Base-by-base conservation (phyloP, 2,888 invertebrate genomes). In the Pollenia griseotomentosa region DNA sequence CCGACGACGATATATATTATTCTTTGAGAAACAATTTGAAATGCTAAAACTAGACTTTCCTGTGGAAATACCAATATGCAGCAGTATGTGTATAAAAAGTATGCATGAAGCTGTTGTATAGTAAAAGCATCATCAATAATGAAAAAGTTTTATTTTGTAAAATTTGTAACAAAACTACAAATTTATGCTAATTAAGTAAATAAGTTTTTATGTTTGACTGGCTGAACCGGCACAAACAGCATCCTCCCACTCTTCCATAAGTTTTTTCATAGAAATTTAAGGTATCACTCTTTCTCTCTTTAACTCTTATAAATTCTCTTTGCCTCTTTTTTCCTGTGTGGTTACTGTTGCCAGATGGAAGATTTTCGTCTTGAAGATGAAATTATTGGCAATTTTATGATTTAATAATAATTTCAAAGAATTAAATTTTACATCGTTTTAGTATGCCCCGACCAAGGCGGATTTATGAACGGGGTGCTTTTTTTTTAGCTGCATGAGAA, bases 171-270 rank as follows among this genome's bases (percentile, higher is more conserved):
- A 78, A 87, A 87, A 87, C 73, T 81, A 74, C 74, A 81, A 87
- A 84, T 81, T 81, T 84, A 87, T 87, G 87, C 81, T 81, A 87
- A 87, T 87, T 84, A 84, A 82, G 84, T 78, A 81, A 87, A 87
- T 84, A 82, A 87, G 68, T 81, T 83, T 87, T 73, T 81, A 55
- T 81, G 66, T 74, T 57, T 53, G 65, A 65, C 59, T 53, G 57
- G 48, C 40, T 23, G 19, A 53, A 61, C 46, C 48, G 57, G 42
- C 40, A 44, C 12, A 53, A 61, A 59, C 48, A 78, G 0, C 48
- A 65, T 44, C 40, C 44, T 19, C 53, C 33, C 42, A 80, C 12
- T 70, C 5, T 40, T 48, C 48, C 10, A 63, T 5, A 33, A 74
- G 33, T 61, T 46, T 59, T n/a, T 16, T 10, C 16, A 44, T 33